Evolutionary conservation across 2,888 invertebrate species (phyloP).

Genomic region (Lymantria monacha): DNA sequence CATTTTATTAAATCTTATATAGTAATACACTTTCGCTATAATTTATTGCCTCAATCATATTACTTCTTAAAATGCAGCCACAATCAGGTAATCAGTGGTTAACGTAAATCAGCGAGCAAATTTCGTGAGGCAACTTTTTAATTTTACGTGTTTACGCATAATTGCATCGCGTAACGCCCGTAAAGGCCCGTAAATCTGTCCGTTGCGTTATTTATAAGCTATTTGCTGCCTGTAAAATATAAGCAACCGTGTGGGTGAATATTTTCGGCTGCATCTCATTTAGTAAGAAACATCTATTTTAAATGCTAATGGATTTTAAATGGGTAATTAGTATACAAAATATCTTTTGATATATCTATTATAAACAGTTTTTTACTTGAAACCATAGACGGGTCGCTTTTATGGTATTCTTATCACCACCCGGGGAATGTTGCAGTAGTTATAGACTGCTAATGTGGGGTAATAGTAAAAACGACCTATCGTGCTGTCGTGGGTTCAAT

Average conservation of each 20-base stretch:
- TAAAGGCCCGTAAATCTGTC: conserved; percentile 52
- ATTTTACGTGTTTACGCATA: conserved; percentile 57
- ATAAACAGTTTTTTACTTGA: too few relatives aligned
- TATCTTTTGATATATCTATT: not conserved
- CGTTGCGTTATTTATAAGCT: conserved; percentile 51
- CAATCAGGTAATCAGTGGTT: conserved; percentile 1
- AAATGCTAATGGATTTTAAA: not conserved
- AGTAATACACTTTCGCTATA: not conserved
- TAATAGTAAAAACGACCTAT: too few relatives aligned
- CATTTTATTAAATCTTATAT: not conserved
- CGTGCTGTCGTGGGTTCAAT: too few relatives aligned
- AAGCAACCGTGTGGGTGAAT: conserved; percentile 33
- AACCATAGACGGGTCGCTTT: too few relatives aligned
- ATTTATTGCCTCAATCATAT: not conserved
- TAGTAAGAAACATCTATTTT: conserved; percentile 14
- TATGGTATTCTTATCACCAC: too few relatives aligned
- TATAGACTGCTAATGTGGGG: too few relatives aligned
- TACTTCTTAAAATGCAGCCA: not conserved
- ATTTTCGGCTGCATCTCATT: conserved; percentile 19
- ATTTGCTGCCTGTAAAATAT: conserved; percentile 36
- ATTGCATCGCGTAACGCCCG: conserved; percentile 41
- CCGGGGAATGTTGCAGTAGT: too few relatives aligned
- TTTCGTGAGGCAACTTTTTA: conserved; percentile 42
- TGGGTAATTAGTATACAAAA: not conserved
- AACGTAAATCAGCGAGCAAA: conserved; percentile 19